Conservation (phyloP, 2,797 vertebrate genomes). For the Kryptopterus vitreolus region DNA sequence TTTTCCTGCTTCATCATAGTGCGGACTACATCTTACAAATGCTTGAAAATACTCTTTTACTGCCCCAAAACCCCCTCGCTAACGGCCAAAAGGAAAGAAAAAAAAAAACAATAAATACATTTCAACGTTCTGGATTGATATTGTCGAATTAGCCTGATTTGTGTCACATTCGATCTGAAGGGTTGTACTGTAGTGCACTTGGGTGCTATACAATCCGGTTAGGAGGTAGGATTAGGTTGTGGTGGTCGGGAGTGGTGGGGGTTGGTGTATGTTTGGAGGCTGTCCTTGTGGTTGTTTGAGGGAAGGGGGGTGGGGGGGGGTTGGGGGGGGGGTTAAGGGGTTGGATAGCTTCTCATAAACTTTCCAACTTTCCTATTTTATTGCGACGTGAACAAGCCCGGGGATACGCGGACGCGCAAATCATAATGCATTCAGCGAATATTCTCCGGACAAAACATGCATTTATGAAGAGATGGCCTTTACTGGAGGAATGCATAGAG, state of each 20-base stretch:
- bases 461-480: constrained; percentile 80
- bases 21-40: constrained; percentile 2
- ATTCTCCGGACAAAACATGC: constrained; percentile 78
- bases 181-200: constrained; percentile 28
- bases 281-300: background rate
- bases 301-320: constrained; percentile 41
- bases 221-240: constrained; percentile 56
- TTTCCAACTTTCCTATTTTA: constrained; percentile 74
- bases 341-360: constrained; percentile 76
- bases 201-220: constrained; percentile 63
- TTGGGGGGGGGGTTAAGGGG: constrained; percentile 56
- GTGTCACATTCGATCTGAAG: constrained; percentile 40
- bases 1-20: background rate
- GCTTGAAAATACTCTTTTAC: background rate
- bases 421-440: constrained; percentile 83
- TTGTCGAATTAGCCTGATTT: constrained; percentile 35
- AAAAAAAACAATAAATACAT: too few relatives aligned
- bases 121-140: too few relatives aligned
- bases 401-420: constrained; percentile 73
- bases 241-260: constrained; percentile 43
- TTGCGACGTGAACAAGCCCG: constrained; percentile 72
- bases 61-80: constrained; percentile 24
- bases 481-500: constrained; percentile 76
- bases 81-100: constrained; percentile 45
- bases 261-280: background rate